These are phyloP conservation scores for Patella depressa DNA, from an alignment of 2,888 invertebrate species.

Conservation along the genomic window DNA sequence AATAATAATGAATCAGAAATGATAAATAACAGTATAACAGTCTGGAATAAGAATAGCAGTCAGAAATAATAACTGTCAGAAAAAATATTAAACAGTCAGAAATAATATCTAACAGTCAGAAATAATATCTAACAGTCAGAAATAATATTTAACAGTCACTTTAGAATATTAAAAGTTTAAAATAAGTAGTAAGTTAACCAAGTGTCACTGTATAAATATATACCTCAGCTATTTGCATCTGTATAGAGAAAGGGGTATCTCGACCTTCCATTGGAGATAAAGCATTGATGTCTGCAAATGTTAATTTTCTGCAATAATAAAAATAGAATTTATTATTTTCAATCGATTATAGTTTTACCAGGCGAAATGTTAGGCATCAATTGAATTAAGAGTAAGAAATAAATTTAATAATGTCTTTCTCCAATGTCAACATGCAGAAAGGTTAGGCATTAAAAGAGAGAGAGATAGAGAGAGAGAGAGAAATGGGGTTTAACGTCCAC, in stretches of 20 bases:
- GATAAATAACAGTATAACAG: neutral
- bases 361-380: too few relatives aligned
- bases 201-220: neutral
- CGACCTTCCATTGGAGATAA: slow-evolving; percentile 96
- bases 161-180: neutral
- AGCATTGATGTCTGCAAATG: slow-evolving; percentile 89
- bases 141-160: too few relatives aligned
- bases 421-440: too few relatives aligned
- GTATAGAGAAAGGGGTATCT: slow-evolving; percentile 85
- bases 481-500: too few relatives aligned
- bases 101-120: neutral
- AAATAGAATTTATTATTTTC: too few relatives aligned
- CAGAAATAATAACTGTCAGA: neutral
- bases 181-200: neutral
- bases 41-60: neutral
- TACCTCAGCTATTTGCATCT: slow-evolving; percentile 66
- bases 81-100: neutral
- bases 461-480: too few relatives aligned
- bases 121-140: neutral
- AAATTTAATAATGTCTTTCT: too few relatives aligned
- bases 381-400: too few relatives aligned
- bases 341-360: too few relatives aligned
- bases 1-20: too few relatives aligned
- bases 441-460: too few relatives aligned
- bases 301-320: slow-evolving; percentile 80